These are phyloP conservation scores for Seira sanloemensis DNA, from an alignment of 2,888 invertebrate species.

Conservation along the genomic window DNA sequence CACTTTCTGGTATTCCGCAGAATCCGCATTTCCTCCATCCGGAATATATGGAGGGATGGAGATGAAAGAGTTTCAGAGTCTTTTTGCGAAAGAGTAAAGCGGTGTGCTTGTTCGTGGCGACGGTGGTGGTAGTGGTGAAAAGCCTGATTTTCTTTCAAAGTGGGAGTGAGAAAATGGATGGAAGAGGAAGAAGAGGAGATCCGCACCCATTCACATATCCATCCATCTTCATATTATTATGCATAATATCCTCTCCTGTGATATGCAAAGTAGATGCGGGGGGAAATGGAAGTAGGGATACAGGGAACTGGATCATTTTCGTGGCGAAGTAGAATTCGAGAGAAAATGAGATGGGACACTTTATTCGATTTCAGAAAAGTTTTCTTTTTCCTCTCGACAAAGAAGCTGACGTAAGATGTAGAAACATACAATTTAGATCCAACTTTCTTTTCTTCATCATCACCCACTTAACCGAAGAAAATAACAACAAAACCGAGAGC, in stretches of 20 bases:
- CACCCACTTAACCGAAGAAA: background rate
- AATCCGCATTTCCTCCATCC: constrained; percentile 52
- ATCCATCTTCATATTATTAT: constrained; percentile 34
- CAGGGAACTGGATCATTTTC: background rate
- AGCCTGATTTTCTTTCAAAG: background rate
- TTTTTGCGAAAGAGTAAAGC: background rate
- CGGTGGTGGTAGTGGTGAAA: constrained; percentile 24
- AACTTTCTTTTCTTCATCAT: background rate
- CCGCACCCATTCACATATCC: constrained; percentile 11
- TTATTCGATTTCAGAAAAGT: background rate
- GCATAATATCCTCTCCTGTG: constrained; percentile 17
- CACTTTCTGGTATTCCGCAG: constrained; percentile 55
- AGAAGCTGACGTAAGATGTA: too few relatives aligned
- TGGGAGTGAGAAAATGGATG: background rate
- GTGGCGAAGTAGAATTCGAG: background rate
- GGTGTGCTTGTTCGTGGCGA: background rate
- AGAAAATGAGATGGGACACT: background rate
- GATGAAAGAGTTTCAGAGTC: background rate
- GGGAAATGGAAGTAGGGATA: background rate
- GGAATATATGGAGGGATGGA: background rate
- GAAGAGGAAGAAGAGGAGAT: background rate
- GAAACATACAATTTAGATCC: background rate
- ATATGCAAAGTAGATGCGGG: background rate
- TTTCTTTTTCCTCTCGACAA: background rate
- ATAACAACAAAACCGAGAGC: background rate